These are phyloP conservation scores for Dromas ardeola DNA, from an alignment of 2,113 vertebrate genomes.

Conservation along the genomic window DNA sequence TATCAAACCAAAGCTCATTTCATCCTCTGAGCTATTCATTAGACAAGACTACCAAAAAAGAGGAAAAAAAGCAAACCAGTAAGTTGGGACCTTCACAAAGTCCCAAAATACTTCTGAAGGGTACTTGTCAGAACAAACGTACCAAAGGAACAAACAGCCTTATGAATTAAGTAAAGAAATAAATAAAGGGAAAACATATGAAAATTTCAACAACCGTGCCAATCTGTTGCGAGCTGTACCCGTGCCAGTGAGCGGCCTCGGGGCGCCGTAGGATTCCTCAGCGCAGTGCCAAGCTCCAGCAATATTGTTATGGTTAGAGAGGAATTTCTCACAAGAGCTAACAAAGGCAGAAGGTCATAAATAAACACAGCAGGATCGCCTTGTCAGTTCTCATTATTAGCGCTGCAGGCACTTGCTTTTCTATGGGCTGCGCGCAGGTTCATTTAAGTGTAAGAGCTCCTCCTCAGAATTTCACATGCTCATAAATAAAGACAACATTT, in stretches of 20 bases:
- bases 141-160: constrained; percentile 22
- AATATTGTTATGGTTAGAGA: constrained; percentile 79
- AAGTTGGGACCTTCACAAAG: neutral
- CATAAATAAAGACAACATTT: constrained; percentile 73
- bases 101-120: neutral
- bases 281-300: constrained; percentile 75
- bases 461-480: constrained; percentile 71
- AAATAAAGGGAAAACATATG: constrained; percentile 48
- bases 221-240: constrained; percentile 71
- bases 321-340: constrained; percentile 84
- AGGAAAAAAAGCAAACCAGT: neutral
- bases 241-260: constrained; percentile 69
- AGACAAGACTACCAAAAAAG: neutral
- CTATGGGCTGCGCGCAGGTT: constrained; percentile 75
- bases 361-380: constrained; percentile 81
- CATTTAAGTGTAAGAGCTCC: constrained; percentile 78
- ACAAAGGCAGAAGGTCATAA: constrained; percentile 88
- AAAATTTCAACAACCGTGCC: constrained; percentile 33
- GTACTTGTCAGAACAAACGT: constrained; percentile 10
- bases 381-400: constrained; percentile 86
- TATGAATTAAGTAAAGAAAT: constrained; percentile 50
- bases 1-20: neutral
- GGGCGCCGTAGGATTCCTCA: constrained; percentile 75
- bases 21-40: neutral
- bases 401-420: constrained; percentile 77